A percentile compares a stretch with the other conserved stretches of the same genome.
These are phyloP conservation scores for Triplophysa rosa DNA, from an alignment of 2,113 vertebrate species.

Conservation along the genomic window DNA sequence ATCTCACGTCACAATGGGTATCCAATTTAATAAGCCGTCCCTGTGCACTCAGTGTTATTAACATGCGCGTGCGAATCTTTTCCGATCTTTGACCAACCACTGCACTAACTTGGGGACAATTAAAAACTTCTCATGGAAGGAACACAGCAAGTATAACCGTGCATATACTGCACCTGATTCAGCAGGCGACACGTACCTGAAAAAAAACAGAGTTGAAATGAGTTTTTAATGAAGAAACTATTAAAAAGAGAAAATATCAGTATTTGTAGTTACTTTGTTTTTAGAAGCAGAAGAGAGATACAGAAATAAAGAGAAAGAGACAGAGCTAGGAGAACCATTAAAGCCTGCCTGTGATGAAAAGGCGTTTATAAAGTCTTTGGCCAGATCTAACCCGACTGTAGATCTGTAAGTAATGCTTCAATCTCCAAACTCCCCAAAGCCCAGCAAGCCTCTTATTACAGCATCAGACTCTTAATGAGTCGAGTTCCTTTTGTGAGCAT, in stretches of 20 bases:
- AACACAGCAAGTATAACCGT: not conserved
- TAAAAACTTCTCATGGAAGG: not conserved
- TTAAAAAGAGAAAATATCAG: constrained; percentile 10
- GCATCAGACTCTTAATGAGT: constrained; percentile 34
- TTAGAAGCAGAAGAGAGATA: not conserved
- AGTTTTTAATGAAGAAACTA: constrained; percentile 1
- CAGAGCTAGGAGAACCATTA: constrained; percentile 4
- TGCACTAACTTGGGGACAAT: not conserved
- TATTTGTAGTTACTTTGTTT: not conserved
- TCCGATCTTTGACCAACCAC: not conserved
- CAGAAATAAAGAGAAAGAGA: not conserved
- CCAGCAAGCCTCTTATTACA: constrained; percentile 30
- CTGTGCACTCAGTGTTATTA: not conserved
- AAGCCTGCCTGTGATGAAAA: constrained; percentile 14
- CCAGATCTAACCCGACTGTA: constrained; percentile 25
- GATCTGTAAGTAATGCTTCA: constrained; percentile 37
- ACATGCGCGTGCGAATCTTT: not conserved
- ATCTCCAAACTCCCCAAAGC: constrained; percentile 12
- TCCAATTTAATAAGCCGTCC: too few species aligned
- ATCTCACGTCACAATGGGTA: too few species aligned
- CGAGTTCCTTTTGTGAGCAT: not conserved
- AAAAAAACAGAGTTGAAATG: not conserved
- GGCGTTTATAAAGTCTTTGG: constrained; percentile 35
- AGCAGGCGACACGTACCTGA: not conserved
- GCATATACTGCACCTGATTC: not conserved